Base-by-base conservation (phyloP, 1,140 invertebrate genomes). In the Caerostris darwini region DNA sequence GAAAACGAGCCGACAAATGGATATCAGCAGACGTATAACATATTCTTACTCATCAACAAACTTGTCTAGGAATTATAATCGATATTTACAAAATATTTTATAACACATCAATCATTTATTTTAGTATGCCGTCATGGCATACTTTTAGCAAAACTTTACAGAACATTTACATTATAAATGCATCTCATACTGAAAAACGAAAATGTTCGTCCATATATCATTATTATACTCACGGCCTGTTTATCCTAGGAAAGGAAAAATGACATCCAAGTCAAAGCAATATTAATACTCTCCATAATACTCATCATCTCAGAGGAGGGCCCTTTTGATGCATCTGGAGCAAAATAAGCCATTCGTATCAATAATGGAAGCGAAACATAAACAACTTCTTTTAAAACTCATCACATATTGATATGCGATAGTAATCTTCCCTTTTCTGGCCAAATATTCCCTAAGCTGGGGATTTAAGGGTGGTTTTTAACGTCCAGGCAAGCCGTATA, bases 351-450 rank as follows among this genome's bases (percentile, higher is more conserved):
- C 19, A n/a, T 89, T 69, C 50, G 59, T 89, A 89, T 89, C 87
- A 89, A 89, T 89, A 71, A 71, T 69, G 87, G 61, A 89, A 54
- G 54, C 50, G 5, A 34, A 7, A 19, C 19, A 34, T 54, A 69
- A 61, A 83, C 12, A 17, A 83, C 54, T 69, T 89, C 61, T 64
- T 89, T 89, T 67, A 89, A 89, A 69, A 89, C 50, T 89, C 87
- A 71, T 89, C 87, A 89, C 54, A 53, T 89, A 89, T 89, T 89
- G 87, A 89, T 69, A 64, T 69, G 50, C 64, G 64, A 89, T 69
- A 69, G n/a, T 64, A 50, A 69, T 89, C 14, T 58, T 17, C 53
- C 54, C 56, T n/a, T 34, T 8, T 82, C 53, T 82, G 12, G 8
- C 8, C 59, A 59, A 64, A 14, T 87, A 34, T 58, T 34, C n/a